Base-by-base conservation (phyloP, 2,888 invertebrate genomes). In the Drosophila buzzatii region DNA sequence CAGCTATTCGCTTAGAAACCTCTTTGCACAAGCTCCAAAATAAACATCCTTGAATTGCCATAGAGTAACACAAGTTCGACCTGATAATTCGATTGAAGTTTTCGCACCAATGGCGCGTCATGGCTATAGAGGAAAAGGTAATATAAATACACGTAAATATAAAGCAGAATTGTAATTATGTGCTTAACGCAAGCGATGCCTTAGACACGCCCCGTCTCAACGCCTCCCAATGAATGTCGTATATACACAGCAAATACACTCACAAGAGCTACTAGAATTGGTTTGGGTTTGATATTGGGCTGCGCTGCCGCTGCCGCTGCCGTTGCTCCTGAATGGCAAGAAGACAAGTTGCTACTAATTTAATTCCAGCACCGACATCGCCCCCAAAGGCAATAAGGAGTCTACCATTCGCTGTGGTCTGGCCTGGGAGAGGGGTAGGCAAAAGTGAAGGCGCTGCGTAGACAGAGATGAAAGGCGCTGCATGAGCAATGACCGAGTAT, bases 121-220 rank as follows among this genome's bases (percentile, higher is more conserved):
- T 49, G 55, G 60, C 56, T 55, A 65, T 68, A 37, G 7, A 44
- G 57, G 37, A 77, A 85, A 84, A 87, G 74, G 85, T 76, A 82
- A 90, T 82, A 90, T 81, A 82, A 90, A 88, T 86, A 89, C 65
- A 89, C 84, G 84, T 83, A 88, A 82, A 88, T 86, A 88, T 74
- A 85, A 90, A 85, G 73, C 90, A 85, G 90, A 90, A 88, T 88
- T 85, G 85, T 85, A 85, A 85, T 85, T 85, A 85, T 89, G 90
- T 85, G 88, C 88, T 87, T 89, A 82, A 85, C 76, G 85, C 88
- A 88, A 85, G 85, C 87, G 84, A 86, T 85, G 89, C 70, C 63
- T 63, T 44, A 52, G 70, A 56, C 58, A 64, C 69, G 59, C 69
- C 66, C 37, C 18, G 45, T 42, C 77, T 18, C 39, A 64, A 53